These are phyloP conservation scores for Chrysemys picta DNA, from an alignment of 2,113 vertebrate genomes.

Conservation along the genomic window DNA sequence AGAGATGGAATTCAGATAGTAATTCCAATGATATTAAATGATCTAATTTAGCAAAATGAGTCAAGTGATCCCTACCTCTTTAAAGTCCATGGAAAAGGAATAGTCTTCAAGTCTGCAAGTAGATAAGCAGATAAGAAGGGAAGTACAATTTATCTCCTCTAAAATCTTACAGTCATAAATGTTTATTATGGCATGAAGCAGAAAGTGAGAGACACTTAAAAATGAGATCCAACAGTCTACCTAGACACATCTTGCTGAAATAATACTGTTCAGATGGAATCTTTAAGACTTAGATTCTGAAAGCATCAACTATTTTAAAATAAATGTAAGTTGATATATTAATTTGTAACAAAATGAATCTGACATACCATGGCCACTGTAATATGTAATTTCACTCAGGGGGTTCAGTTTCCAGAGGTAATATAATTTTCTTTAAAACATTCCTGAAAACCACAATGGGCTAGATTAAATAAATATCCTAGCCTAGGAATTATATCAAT, in stretches of 20 bases:
- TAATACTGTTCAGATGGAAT: conserved; percentile 58
- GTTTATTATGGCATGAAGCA: conserved; percentile 73
- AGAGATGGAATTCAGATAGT: conserved; percentile 70
- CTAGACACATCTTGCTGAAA: conserved; percentile 76
- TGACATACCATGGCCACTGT: conserved; percentile 49
- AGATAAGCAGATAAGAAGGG: conserved; percentile 58
- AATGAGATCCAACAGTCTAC: conserved; percentile 72
- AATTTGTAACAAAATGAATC: conserved; percentile 76
- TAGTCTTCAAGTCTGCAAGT: conserved; percentile 41
- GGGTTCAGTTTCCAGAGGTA: conserved; percentile 73
- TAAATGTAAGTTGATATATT: conserved; percentile 77
- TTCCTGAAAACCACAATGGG: conserved; percentile 66
- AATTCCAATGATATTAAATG: conserved; percentile 74
- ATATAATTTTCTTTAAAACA: conserved; percentile 77
- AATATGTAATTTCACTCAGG: conserved; percentile 72
- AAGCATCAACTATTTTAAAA: conserved; percentile 73
- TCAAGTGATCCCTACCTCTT: conserved; percentile 61
- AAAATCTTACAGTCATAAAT: conserved; percentile 73
- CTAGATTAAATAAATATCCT: conserved; percentile 74
- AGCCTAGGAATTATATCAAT: conserved; percentile 59
- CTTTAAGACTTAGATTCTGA: conserved; percentile 68
- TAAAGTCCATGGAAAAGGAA: conserved; percentile 65
- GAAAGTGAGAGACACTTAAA: conserved; percentile 74
- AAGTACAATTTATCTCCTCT: conserved; percentile 76
- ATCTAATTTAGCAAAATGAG: conserved; percentile 72